Evolutionary conservation across 2,113 vertebrate genomes (phyloP).

Genomic region (Serilophus lunatus): DNA sequence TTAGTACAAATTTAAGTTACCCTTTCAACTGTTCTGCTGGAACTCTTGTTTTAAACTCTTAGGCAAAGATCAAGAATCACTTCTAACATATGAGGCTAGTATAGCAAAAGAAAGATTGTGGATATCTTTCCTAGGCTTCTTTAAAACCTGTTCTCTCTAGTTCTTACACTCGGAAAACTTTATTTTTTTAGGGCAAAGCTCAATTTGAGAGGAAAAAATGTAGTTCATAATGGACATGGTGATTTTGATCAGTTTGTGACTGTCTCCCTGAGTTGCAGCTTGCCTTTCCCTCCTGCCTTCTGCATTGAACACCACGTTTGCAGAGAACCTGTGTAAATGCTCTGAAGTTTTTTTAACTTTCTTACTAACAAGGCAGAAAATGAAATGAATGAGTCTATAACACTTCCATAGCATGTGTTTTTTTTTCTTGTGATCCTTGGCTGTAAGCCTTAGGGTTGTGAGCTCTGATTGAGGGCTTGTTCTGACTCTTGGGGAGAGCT

Average conservation of each 20-base stretch:
- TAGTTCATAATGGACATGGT: background rate
- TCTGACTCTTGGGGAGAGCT: background rate
- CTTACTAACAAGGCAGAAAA: background rate
- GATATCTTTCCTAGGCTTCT: background rate
- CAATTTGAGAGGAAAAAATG: background rate
- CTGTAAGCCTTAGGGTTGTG: background rate
- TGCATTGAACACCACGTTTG: background rate
- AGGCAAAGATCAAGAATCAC: background rate
- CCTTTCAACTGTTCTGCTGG: background rate
- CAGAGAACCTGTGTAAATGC: background rate
- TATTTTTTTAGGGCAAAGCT: background rate
- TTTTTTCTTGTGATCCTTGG: background rate
- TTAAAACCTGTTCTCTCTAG: background rate
- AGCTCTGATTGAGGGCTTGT: background rate
- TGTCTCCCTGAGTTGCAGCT: background rate
- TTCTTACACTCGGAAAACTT: background rate
- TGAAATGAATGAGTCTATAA: background rate
- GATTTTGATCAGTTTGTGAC: background rate
- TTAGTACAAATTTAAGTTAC: background rate
- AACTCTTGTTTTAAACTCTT: background rate
- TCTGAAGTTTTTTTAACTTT: background rate
- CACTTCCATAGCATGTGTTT: background rate
- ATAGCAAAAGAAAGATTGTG: background rate
- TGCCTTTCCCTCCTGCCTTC: background rate
- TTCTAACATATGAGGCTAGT: background rate